Percentiles rank a stretch among this genome's conserved stretches.
Evolutionary conservation across 2,113 vertebrate genomes (phyloP).

Genomic region (Alethe castanea): DNA sequence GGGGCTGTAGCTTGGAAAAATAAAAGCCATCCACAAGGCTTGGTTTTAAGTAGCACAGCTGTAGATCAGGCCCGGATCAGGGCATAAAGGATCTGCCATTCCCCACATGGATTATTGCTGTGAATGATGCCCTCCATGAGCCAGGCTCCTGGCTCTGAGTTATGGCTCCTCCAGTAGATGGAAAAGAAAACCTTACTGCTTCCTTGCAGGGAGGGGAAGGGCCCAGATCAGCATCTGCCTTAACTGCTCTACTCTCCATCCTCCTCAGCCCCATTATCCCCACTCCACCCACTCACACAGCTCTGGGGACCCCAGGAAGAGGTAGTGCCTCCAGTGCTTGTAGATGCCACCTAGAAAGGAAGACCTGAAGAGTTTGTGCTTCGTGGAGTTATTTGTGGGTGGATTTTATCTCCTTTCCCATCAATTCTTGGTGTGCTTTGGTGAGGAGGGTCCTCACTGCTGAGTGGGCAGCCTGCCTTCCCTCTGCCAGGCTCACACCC

Average conservation of each 20-base stretch:
- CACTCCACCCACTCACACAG: not conserved
- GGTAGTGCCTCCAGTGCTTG: not conserved
- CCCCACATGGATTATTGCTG: rapidly evolving
- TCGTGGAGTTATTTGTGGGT: not conserved
- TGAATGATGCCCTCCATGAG: not conserved
- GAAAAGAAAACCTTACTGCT: not conserved
- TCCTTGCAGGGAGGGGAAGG: not conserved
- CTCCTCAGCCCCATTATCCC: not conserved
- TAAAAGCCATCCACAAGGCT: not conserved
- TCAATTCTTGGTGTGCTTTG: not conserved
- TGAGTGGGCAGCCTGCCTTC: not conserved
- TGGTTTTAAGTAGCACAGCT: not conserved
- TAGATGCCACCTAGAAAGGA: not conserved
- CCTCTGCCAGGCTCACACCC: not conserved
- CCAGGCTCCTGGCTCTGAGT: not conserved
- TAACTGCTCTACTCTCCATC: not conserved
- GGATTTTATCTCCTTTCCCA: not conserved
- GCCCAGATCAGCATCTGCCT: not conserved
- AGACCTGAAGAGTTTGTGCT: not conserved
- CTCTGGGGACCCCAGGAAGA: not conserved
- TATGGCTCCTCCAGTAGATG: not conserved
- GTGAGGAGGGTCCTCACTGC: not conserved
- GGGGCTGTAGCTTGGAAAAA: not conserved
- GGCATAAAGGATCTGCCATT: not conserved
- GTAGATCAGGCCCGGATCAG: not conserved